phyloP scores from a whole-genome alignment of 2,797 vertebrate genomes.

The Enteromius trimaculatus region DNA sequence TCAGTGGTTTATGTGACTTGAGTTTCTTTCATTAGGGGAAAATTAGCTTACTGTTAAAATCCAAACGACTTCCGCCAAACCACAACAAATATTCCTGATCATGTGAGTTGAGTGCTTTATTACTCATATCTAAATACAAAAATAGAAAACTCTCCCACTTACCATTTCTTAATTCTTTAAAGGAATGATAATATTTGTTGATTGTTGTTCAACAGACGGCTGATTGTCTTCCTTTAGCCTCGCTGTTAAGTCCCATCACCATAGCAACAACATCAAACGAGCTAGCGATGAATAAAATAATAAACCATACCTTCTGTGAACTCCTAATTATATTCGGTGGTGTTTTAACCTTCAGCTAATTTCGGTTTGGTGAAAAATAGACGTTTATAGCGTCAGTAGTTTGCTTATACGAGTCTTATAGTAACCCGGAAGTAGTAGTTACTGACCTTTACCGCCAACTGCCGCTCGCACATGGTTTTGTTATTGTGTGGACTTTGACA shows the following conservation, averaged over 20 bases:
- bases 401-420: neutral
- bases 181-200: neutral
- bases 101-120: neutral
- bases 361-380: neutral
- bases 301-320: neutral
- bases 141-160: neutral
- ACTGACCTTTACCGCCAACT: slow-evolving; percentile 31
- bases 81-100: neutral
- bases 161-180: slow-evolving; percentile 19
- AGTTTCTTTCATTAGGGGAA: neutral
- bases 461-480: slow-evolving; percentile 30
- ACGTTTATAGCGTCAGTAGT: neutral
- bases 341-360: neutral
- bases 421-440: slow-evolving; percentile 50
- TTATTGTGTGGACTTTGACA: slow-evolving; percentile 31
- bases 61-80: neutral
- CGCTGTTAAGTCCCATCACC: slow-evolving; percentile 46
- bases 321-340: neutral
- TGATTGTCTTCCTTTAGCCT: slow-evolving; percentile 23
- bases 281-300: neutral
- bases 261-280: slow-evolving; percentile 56
- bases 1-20: neutral
- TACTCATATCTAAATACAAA: neutral
- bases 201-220: neutral
- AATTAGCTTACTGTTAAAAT: neutral